phyloP scores from a whole-genome alignment of 2,113 vertebrate species.

The Ginglymostoma cirratum region DNA sequence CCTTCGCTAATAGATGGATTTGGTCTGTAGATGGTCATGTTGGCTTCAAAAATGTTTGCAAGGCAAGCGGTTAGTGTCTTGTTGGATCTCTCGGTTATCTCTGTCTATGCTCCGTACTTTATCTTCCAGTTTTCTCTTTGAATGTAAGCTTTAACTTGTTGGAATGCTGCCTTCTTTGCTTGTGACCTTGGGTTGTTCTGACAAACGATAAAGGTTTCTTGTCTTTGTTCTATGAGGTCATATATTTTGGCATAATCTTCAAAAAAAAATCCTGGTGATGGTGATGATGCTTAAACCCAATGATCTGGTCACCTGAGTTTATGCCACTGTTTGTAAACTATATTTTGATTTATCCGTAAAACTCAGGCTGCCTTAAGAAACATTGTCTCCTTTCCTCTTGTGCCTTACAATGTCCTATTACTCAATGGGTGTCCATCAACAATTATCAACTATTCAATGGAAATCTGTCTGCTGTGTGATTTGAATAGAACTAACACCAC shows the following conservation, averaged over 20 bases:
- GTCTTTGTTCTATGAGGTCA: neutral
- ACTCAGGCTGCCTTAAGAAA: neutral
- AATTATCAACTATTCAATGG: neutral
- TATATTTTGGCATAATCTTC: neutral
- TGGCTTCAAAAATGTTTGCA: too few relatives aligned
- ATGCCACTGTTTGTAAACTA: neutral
- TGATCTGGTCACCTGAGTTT: neutral
- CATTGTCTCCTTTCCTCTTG: neutral
- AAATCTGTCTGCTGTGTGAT: neutral
- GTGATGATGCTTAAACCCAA: neutral
- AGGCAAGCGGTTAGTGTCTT: too few relatives aligned
- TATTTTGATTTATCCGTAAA: neutral
- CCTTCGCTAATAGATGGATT: too few relatives aligned
- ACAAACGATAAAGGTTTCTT: neutral
- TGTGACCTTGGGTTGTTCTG: neutral
- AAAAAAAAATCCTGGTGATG: neutral
- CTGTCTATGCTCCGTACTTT: too few relatives aligned
- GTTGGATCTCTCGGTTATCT: too few relatives aligned
- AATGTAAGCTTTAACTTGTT: neutral
- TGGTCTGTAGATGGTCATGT: too few relatives aligned
- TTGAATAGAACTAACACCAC: neutral
- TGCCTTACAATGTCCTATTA: neutral
- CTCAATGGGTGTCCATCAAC: neutral
- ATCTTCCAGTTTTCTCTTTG: too few relatives aligned
- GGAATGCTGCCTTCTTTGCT: neutral